Conservation (phyloP, 2,888 invertebrate genomes). For the Mesodorylaimus sp. region DNA sequence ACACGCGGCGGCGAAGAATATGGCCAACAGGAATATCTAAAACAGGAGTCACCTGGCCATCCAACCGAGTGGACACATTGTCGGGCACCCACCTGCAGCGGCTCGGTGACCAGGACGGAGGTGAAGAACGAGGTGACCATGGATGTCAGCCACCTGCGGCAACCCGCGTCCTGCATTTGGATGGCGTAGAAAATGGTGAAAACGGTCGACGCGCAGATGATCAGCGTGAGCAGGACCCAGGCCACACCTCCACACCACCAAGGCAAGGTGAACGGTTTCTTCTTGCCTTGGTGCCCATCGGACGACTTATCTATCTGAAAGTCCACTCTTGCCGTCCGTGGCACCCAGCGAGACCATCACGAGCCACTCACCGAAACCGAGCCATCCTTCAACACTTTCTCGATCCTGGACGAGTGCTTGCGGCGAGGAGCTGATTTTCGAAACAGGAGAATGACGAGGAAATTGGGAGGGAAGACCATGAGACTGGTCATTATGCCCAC, state of each 20-base stretch:
- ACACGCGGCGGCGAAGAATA: conserved; percentile 20
- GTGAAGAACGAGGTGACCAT: conserved; percentile 35
- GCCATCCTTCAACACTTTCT: no score
- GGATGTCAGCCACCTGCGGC: conserved; percentile 37
- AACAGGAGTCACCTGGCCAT: no score
- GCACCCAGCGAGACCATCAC: no score
- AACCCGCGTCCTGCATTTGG: conserved; percentile 35
- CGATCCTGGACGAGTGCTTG: no score
- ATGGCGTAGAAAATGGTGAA: conserved; percentile 37
- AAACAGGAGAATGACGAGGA: conserved; percentile 34
- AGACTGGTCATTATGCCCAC: conserved; percentile 34
- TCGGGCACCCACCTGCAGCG: conserved; percentile 38
- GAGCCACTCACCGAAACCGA: no score
- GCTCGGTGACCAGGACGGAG: conserved; percentile 37
- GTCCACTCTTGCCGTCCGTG: no score
- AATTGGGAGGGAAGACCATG: conserved; percentile 34
- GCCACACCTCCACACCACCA: conserved; percentile 29
- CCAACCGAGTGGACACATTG: no score
- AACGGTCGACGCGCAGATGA: conserved; percentile 30
- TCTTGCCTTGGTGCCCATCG: no score
- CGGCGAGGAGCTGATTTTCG: no score
- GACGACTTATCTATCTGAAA: no score
- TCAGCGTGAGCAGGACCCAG: conserved; percentile 33
- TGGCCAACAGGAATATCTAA: conserved; percentile 30
- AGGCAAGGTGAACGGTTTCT: conserved; percentile 21